Evolutionary conservation across 2,797 vertebrate genomes (phyloP).

Genomic region (Gallinago nigripennis): DNA sequence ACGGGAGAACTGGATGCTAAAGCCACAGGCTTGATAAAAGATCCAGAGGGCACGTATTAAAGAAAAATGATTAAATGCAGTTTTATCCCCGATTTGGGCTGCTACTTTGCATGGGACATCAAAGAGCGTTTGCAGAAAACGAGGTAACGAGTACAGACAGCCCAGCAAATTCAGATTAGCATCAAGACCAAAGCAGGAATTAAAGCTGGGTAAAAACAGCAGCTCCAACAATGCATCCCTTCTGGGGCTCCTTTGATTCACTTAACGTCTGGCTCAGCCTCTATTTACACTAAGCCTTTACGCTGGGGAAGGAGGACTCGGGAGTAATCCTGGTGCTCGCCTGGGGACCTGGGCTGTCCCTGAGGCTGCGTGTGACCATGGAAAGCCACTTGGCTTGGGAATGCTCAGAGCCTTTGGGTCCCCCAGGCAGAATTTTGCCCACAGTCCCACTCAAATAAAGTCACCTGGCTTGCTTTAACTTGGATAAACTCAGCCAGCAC

Average conservation of each 20-base stretch:
- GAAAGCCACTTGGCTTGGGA: neutral
- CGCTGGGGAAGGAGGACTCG: neutral
- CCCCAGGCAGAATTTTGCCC: neutral
- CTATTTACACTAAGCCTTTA: neutral
- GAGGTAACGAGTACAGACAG: neutral
- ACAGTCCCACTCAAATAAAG: neutral
- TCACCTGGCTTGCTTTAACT: neutral
- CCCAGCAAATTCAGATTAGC: constrained; percentile 8
- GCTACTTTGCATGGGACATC: neutral
- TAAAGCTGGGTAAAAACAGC: neutral
- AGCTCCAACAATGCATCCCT: neutral
- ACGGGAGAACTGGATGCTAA: neutral
- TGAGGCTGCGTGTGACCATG: neutral
- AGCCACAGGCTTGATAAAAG: neutral
- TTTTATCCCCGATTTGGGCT: neutral
- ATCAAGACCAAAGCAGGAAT: constrained; percentile 9
- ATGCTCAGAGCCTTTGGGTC: neutral
- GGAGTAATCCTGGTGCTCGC: accelerated
- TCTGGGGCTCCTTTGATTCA: constrained; percentile 2
- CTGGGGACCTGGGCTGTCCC: neutral
- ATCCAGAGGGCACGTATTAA: neutral
- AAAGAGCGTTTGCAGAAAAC: neutral
- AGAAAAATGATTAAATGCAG: neutral
- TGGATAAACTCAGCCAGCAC: neutral
- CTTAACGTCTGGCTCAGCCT: neutral